These are phyloP conservation scores for Mantis religiosa DNA, from an alignment of 2,888 invertebrate species.

Conservation along the genomic window DNA sequence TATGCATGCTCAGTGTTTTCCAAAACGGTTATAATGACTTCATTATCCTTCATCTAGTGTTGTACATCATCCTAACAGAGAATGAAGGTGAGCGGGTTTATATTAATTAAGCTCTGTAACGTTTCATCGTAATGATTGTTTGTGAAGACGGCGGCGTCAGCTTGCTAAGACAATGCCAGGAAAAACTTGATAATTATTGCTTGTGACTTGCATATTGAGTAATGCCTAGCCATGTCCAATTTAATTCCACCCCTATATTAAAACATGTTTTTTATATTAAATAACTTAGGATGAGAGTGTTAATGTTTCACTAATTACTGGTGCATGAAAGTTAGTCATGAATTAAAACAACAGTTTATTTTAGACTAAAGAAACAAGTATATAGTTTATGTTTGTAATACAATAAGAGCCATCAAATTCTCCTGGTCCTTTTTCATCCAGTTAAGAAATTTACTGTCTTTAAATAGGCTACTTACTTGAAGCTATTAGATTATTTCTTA, in stretches of 20 bases:
- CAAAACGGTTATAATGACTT: neutral
- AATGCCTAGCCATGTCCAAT: neutral
- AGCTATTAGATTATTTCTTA: too few relatives aligned
- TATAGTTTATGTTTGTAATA: too few relatives aligned
- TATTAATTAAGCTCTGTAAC: neutral
- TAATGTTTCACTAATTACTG: neutral
- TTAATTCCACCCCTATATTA: neutral
- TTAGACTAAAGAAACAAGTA: too few relatives aligned
- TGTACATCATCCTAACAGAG: neutral
- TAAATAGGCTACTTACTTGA: too few relatives aligned
- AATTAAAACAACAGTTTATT: neutral
- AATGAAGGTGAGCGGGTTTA: neutral
- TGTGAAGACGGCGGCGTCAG: neutral
- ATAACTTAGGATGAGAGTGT: neutral
- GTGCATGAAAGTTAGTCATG: neutral
- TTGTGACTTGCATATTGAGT: neutral
- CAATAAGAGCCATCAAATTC: too few relatives aligned
- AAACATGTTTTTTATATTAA: neutral
- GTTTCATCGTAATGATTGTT: neutral
- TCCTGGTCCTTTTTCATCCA: too few relatives aligned
- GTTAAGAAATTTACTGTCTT: too few relatives aligned
- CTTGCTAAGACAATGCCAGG: neutral
- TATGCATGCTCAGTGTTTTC: neutral
- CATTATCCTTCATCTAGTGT: neutral
- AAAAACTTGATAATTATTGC: neutral